Conservation (phyloP, 1,140 invertebrate genomes). For the Sesamia nonagrioides region DNA sequence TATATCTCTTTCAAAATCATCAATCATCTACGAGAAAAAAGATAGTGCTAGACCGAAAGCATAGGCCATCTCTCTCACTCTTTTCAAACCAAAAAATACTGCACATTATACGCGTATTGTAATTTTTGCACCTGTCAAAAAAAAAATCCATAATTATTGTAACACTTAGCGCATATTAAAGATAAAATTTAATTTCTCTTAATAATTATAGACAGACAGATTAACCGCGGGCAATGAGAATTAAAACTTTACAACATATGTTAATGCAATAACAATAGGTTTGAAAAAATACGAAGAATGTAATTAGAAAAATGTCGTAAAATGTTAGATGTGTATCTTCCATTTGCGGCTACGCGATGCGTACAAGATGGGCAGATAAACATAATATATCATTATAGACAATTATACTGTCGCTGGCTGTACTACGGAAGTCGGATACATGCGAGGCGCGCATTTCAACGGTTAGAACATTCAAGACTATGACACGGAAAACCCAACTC, state of each 20-base stretch:
- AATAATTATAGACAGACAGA: neutral
- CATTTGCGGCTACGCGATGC: slow-evolving; percentile 46
- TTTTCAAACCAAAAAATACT: too few species aligned
- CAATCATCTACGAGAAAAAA: too few species aligned
- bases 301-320: slow-evolving; percentile 47
- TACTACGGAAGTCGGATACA: slow-evolving; percentile 55
- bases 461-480: slow-evolving; percentile 43
- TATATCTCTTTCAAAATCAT: too few species aligned
- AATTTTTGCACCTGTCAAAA: slow-evolving; percentile 5
- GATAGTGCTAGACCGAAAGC: too few species aligned
- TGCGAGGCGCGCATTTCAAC: slow-evolving; percentile 57
- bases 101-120: too few species aligned
- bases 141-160: neutral
- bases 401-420: slow-evolving; percentile 65
- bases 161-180: neutral
- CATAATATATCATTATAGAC: slow-evolving; percentile 72
- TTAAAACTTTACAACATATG: slow-evolving; percentile 3
- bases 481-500: slow-evolving; percentile 36
- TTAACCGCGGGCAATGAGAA: neutral
- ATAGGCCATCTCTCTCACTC: too few species aligned
- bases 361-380: slow-evolving; percentile 69
- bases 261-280: neutral
- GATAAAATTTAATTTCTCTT: neutral
- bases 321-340: slow-evolving; percentile 66
- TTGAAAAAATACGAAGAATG: slow-evolving; percentile 14